Evolutionary conservation across 2,797 vertebrate genomes (phyloP), one percentile per base, ranked within the genome.

Genomic region (Aratinga solstitialis): DNA sequence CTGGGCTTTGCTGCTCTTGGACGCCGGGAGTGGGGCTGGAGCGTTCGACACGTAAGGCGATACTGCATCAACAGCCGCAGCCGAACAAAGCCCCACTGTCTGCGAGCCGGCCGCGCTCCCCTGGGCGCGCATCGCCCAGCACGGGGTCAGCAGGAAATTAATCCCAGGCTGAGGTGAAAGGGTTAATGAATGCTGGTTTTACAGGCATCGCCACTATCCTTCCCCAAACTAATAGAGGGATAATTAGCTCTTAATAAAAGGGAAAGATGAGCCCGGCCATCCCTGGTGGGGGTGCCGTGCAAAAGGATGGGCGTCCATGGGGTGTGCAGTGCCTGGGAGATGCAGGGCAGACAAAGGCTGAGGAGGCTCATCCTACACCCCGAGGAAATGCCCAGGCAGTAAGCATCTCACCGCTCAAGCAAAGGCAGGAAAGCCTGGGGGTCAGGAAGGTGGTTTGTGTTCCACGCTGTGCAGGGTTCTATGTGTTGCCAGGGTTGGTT

Each of bases 31-130:
- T 5, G 80, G 90, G 94, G 94, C 93, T 78, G 90, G 79, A 87
- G 88, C 50, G 7, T 38, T 78, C 13, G 66, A 11, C 87, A 66
- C 77, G 92, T 82, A 95, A 96, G 90, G 94, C 18, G 95, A 96
- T 95, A 78, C 89, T 71, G 53, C 59, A 14, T 24, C 83, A 24
- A 56, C 66, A 87, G 59, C 84, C 65, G 56, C 92, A 47, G 95
- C 93, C 11, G 56, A 95, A 95, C 93, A 96, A 97, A 97, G 96
- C 81, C 74, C 40, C 89, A 90, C 22, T 97, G 95, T 95, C 84
- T 93, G 85, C 26, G 6, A 29, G n/a, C 36, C 43, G 62, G 87
- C 58, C 77, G 5, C 7, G 40, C 66, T 78, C 67, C 90, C 79
- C 32, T 13, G 78, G 74, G 78, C 68, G 5, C 53, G 13, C 90